phyloP scores from a whole-genome alignment of 2,113 vertebrate species.

The Dolichotis patagonum region DNA sequence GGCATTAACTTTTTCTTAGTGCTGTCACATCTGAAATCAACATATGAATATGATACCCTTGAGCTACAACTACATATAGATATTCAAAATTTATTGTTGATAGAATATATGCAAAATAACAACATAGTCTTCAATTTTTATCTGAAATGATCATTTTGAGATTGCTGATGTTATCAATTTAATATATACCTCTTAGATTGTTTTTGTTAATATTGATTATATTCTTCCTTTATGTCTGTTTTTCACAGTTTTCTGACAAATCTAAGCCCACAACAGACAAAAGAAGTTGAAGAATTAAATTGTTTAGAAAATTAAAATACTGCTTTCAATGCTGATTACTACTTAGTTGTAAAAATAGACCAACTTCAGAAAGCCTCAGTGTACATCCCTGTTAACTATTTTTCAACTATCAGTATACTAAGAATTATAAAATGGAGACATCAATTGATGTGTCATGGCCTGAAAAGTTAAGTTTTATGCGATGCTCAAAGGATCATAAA shows the following conservation, averaged over 20 bases:
- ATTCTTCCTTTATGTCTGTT: constrained; percentile 40
- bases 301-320: constrained; percentile 56
- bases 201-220: constrained; percentile 9
- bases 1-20: background rate
- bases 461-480: constrained; percentile 43
- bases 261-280: background rate
- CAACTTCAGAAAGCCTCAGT: background rate
- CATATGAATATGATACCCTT: background rate
- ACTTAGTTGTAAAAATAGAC: constrained; percentile 57
- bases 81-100: background rate
- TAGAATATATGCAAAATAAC: constrained; percentile 45
- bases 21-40: background rate
- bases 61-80: constrained; percentile 1
- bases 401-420: constrained; percentile 50
- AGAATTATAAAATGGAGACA: background rate
- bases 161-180: background rate
- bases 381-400: constrained; percentile 35
- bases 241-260: constrained; percentile 34
- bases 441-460: background rate
- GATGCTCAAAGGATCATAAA: background rate
- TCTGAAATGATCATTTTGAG: constrained; percentile 32
- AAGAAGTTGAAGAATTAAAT: background rate
- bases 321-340: constrained; percentile 11
- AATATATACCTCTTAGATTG: constrained; percentile 11
- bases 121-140: constrained; percentile 30